phyloP scores from a whole-genome alignment of 2,888 invertebrate species.

The Thecophora atra region DNA sequence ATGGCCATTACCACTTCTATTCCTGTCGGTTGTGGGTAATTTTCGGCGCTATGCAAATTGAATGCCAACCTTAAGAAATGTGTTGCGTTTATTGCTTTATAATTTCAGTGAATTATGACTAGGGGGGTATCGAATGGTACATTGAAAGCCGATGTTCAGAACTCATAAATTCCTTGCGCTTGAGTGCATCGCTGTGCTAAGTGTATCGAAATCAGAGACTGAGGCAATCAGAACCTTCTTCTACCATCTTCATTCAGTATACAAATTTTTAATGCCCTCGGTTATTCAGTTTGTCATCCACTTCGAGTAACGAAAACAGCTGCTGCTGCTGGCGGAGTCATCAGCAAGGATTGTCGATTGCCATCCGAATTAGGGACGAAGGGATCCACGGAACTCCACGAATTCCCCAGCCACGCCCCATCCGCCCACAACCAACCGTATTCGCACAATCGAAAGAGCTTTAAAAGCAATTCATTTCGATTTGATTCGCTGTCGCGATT shows the following conservation, averaged over 20 bases:
- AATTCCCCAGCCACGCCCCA: background rate
- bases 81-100: constrained; percentile 25
- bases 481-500: constrained; percentile 30
- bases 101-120: constrained; percentile 1
- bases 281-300: no score
- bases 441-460: constrained; percentile 23
- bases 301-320: no score
- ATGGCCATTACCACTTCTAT: background rate
- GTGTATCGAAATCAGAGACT: background rate
- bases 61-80: constrained; percentile 29
- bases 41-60: constrained; percentile 23
- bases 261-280: no score
- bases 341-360: no score
- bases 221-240: no score
- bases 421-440: background rate
- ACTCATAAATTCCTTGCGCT: constrained; percentile 13
- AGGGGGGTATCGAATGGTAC: background rate
- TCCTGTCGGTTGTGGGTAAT: background rate
- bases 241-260: no score
- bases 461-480: constrained; percentile 36
- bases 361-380: no score
- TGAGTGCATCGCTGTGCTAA: constrained; percentile 1
- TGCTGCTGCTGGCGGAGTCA: no score
- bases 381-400: no score
- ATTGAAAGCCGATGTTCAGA: background rate